These are phyloP conservation scores for Zygogramma bicolorata DNA, from an alignment of 2,888 invertebrate genomes.

Conservation along the genomic window DNA sequence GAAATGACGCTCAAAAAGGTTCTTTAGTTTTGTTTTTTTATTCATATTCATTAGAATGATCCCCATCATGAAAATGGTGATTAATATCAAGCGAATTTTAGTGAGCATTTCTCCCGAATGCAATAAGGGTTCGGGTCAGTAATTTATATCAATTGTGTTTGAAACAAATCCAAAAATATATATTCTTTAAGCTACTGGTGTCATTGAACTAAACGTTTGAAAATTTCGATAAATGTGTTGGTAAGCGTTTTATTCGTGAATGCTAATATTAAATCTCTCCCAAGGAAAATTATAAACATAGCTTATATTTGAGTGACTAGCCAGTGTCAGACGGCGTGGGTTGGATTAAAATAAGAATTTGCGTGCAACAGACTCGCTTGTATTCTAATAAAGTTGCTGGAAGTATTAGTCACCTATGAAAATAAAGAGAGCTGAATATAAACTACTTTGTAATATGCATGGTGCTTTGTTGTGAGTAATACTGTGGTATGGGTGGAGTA, in stretches of 20 bases:
- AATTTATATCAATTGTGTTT: no score
- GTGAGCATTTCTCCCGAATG: no score
- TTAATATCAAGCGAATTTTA: no score
- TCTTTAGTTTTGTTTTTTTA: no score
- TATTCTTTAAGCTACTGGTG: constrained; percentile 18
- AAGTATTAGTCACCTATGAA: constrained; percentile 19
- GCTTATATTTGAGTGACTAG: neutral
- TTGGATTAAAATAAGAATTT: constrained; percentile 17
- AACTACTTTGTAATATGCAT: constrained; percentile 1
- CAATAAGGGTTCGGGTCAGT: no score
- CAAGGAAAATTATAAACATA: neutral
- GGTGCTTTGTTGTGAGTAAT: neutral
- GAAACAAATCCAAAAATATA: neutral
- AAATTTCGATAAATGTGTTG: neutral
- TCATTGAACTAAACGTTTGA: neutral
- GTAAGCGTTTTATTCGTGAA: neutral
- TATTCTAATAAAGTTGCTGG: constrained; percentile 21
- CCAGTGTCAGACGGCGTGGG: constrained; percentile 20
- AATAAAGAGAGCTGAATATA: constrained; percentile 9
- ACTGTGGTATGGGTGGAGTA: neutral
- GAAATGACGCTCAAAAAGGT: no score
- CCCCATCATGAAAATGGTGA: no score
- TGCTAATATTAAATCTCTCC: neutral
- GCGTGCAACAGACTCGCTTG: constrained; percentile 21
- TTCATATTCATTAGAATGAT: no score